These are phyloP conservation scores for Dugesia japonica DNA, from an alignment of 2,888 invertebrate species.

Conservation along the genomic window DNA sequence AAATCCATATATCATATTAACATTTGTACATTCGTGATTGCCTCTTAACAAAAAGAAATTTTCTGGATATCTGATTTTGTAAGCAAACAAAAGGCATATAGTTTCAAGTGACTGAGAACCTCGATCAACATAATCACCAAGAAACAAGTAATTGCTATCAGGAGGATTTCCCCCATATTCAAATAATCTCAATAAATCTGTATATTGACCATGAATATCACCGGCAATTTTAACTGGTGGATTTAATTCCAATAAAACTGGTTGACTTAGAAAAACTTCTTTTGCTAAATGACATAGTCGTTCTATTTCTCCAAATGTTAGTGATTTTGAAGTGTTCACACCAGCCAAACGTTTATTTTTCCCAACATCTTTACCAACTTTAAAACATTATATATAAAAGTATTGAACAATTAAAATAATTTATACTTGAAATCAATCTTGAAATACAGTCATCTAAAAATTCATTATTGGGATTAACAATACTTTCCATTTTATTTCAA, in stretches of 20 bases:
- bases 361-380: not conserved
- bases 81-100: conserved; percentile 64
- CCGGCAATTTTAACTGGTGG: conserved; percentile 98
- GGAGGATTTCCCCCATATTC: conserved; percentile 98
- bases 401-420: not conserved
- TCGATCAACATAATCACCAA: conserved; percentile 84
- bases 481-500: not conserved
- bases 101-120: conserved; percentile 94
- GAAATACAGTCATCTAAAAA: not conserved
- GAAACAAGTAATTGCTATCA: conserved; percentile 90
- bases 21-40: conserved; percentile 53
- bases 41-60: conserved; percentile 55
- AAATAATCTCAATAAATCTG: conserved; percentile 84
- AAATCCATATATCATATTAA: conserved; percentile 68
- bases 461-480: not conserved
- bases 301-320: conserved; percentile 66
- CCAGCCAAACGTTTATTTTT: not conserved
- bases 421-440: not conserved
- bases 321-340: not conserved
- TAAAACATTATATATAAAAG: not conserved
- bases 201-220: conserved; percentile 97
- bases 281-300: conserved; percentile 90
- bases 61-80: conserved; percentile 80
- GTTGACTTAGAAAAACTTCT: conserved; percentile 95
- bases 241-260: conserved; percentile 88